These are phyloP conservation scores for Triplophysa tibetana DNA, from an alignment of 2,113 vertebrate species.

Conservation along the genomic window DNA sequence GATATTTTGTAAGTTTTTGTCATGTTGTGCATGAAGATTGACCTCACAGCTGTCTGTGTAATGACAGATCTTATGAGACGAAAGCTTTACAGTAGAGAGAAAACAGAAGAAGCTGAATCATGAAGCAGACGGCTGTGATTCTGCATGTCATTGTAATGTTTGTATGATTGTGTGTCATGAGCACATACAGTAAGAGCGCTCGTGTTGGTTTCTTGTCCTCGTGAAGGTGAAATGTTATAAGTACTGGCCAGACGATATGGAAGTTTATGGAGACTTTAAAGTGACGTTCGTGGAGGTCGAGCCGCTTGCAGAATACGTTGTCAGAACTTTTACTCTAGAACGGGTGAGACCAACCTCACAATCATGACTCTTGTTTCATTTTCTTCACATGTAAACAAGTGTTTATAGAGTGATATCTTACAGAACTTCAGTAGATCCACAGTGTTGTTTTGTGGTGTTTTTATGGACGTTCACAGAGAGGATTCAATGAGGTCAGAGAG, in stretches of 20 bases:
- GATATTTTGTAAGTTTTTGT: neutral
- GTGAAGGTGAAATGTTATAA: conserved; percentile 97
- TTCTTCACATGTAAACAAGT: too few species aligned
- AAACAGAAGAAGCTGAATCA: neutral
- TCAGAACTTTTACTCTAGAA: conserved; percentile 96
- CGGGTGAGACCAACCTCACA: conserved; percentile 74
- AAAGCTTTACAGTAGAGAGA: too few species aligned
- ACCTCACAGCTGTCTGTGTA: neutral
- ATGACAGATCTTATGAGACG: neutral
- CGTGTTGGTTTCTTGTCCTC: neutral
- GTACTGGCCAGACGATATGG: conserved; percentile 97
- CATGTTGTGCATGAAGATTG: neutral
- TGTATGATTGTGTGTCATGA: neutral
- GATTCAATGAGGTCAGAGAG: conserved; percentile 94
- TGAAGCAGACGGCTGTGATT: neutral
- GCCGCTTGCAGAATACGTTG: conserved; percentile 94
- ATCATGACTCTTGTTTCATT: too few species aligned
- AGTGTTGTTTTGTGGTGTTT: conserved; percentile 38
- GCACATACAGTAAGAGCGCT: neutral
- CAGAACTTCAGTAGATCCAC: too few species aligned
- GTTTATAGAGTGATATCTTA: too few species aligned
- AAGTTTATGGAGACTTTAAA: conserved; percentile 97
- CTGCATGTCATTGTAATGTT: neutral
- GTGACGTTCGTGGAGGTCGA: conserved; percentile 95
- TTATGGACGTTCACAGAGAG: conserved; percentile 76